phyloP scores from a whole-genome alignment of 2,797 vertebrate species.

The Notolepis coatsorum region DNA sequence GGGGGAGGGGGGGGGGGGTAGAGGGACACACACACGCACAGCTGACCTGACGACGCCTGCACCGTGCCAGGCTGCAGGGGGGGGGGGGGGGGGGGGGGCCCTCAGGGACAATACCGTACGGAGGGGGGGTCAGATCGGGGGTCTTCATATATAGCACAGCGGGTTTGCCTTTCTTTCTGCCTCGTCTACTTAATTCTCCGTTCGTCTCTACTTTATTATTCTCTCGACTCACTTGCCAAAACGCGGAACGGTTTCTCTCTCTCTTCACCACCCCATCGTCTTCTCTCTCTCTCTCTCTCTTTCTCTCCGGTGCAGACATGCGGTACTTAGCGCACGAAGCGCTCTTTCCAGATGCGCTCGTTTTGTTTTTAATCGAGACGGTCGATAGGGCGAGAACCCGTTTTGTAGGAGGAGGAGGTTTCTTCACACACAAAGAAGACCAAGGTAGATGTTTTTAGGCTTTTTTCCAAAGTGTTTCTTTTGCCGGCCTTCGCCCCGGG shows the following conservation, averaged over 20 bases:
- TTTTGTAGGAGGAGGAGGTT: conserved; percentile 63
- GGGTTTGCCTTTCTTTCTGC: conserved; percentile 78
- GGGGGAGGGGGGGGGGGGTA: conserved; percentile 47
- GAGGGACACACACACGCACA: conserved; percentile 71
- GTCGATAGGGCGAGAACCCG: conserved; percentile 62
- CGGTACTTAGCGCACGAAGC: conserved; percentile 82
- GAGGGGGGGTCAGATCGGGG: conserved; percentile 67
- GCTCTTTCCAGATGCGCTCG: no score
- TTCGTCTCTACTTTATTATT: conserved; percentile 62
- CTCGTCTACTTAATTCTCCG: conserved; percentile 72
- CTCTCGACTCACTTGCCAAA: conserved; percentile 69
- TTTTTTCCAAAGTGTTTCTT: conserved; percentile 59
- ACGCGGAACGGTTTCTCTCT: no score
- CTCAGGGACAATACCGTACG: conserved; percentile 64
- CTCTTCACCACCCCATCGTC: conserved; percentile 16
- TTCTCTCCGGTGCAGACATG: conserved; percentile 57
- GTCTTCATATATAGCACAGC: conserved; percentile 81
- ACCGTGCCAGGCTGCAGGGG: conserved; percentile 69
- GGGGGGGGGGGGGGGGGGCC: conserved; percentile 53
- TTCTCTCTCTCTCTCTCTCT: conserved; percentile 34
- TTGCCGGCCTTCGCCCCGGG: conserved; percentile 59
- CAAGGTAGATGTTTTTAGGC: conserved; percentile 65
- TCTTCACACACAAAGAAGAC: conserved; percentile 65
- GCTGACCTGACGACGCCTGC: conserved; percentile 73
- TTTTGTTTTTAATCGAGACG: conserved; percentile 64